These are phyloP conservation scores for Speoplatyrhinus poulsoni DNA, from an alignment of 2,113 vertebrate genomes.

Conservation along the genomic window DNA sequence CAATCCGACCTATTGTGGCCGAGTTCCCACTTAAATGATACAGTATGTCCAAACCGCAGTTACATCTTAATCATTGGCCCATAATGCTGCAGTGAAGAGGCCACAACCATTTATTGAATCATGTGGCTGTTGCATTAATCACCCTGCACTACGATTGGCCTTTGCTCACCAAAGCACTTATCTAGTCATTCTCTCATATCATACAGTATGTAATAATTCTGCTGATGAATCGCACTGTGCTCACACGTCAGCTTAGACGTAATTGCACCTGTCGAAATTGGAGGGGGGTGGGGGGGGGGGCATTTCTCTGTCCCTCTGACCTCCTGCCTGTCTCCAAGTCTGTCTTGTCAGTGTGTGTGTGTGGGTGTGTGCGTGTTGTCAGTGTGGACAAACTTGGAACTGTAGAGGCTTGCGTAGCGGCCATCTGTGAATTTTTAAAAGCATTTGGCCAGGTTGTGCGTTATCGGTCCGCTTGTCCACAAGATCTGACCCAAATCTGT, in stretches of 20 bases:
- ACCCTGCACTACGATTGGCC: constrained; percentile 43
- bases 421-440: constrained; percentile 62
- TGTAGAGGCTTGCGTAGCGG: constrained; percentile 25
- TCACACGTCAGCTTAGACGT: constrained; percentile 57
- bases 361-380: not conserved
- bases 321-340: constrained; percentile 3
- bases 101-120: constrained; percentile 61
- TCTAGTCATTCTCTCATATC: constrained; percentile 64
- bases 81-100: constrained; percentile 30
- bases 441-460: constrained; percentile 47
- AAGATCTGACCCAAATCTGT: constrained; percentile 51
- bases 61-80: constrained; percentile 41
- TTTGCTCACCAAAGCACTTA: constrained; percentile 64
- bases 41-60: constrained; percentile 16
- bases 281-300: not conserved
- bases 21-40: constrained; percentile 28
- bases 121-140: constrained; percentile 61
- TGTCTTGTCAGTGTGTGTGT: not conserved
- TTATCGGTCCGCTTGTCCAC: constrained; percentile 36
- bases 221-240: constrained; percentile 58
- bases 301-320: constrained; percentile 12
- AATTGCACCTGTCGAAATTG: constrained; percentile 53
- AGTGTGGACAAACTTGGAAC: constrained; percentile 17
- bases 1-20: not conserved
- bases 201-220: not conserved